A percentile compares a stretch with the other conserved stretches of the same genome.
These are phyloP conservation scores for Gadopsis marmoratus DNA, from an alignment of 2,797 vertebrate genomes.

Conservation along the genomic window DNA sequence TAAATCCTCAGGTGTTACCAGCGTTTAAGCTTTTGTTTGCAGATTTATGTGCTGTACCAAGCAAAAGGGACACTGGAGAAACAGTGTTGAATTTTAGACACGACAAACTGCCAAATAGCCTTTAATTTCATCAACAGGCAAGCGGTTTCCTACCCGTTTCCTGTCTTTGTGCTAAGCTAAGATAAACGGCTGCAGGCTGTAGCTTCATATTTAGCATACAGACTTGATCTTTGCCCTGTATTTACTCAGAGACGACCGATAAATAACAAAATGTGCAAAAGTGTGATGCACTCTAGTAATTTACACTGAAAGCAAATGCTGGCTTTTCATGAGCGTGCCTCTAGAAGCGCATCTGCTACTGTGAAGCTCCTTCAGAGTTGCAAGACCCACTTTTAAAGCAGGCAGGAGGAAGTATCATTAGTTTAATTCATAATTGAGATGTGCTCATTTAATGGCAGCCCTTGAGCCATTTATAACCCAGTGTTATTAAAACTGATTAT, in stretches of 20 bases:
- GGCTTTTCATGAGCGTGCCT: background rate
- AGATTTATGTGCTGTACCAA: background rate
- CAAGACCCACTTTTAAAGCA: no score
- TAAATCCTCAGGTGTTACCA: background rate
- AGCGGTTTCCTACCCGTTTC: no score
- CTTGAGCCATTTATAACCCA: slow-evolving; percentile 14
- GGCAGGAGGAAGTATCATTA: slow-evolving; percentile 11
- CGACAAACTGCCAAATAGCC: background rate
- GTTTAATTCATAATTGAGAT: slow-evolving; percentile 26
- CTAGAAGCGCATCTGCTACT: background rate
- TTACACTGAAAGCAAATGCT: background rate
- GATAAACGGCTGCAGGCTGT: no score
- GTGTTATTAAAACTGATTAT: slow-evolving; percentile 30
- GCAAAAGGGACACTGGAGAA: background rate
- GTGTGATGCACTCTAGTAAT: slow-evolving; percentile 5
- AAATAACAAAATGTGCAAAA: background rate
- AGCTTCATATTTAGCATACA: no score
- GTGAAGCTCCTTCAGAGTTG: background rate
- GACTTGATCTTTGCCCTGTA: background rate
- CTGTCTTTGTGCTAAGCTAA: no score
- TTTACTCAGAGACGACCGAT: slow-evolving; percentile 9
- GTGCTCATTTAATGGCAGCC: slow-evolving; percentile 23
- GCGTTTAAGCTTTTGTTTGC: background rate
- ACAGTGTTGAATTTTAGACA: background rate
- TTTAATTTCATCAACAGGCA: background rate